Base-by-base conservation (phyloP, 2,797 vertebrate genomes). In the Toxotes lorentzi region DNA sequence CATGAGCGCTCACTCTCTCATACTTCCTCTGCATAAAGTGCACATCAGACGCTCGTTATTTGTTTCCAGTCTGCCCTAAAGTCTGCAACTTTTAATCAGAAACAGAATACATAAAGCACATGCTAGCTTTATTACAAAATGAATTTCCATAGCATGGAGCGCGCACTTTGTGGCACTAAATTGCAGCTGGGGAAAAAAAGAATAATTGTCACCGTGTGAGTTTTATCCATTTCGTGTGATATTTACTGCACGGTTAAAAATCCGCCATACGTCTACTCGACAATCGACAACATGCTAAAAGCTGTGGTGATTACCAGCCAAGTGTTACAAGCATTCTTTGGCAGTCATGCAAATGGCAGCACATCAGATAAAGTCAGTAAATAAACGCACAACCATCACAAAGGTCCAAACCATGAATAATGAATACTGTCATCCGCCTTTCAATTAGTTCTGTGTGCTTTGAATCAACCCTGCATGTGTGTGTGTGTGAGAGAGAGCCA, bases 391-490 rank as follows among this genome's bases (percentile, higher is more conserved):
- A 73, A 54, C 57, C 41, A 71, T 75, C 84, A 86, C 86, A 87
- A 85, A 83, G 85, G 79, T 83, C 82, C 61, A 73, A 85, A 66
- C 75, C 76, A 92, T 93, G 86, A 93, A 92, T 92, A 90, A 93
- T 92, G 80, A 88, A 93, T 88, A 72, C 51, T 83, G 85, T 86
- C 86, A 90, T 82, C 79, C 76, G 73, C 75, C 74, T 88, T 91
- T 92, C 89, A 89, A 89, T 92, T 91, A 89, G 79, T 88, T 91
- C 83, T 90, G 82, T 91, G 88, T 88, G 85, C 87, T 88, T 35
- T 35, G 35, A 35, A 9, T 35, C 35, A 35, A 35, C 9, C 7
- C 35, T 35, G 19, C 74, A 3, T 67, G n/a, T 84, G 24, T 64
- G 62, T 60, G 10, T 73, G 38, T 80, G 67, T 72, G 58, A n/a